phyloP scores from a whole-genome alignment of 2,797 vertebrate genomes.

The Clamator glandarius region DNA sequence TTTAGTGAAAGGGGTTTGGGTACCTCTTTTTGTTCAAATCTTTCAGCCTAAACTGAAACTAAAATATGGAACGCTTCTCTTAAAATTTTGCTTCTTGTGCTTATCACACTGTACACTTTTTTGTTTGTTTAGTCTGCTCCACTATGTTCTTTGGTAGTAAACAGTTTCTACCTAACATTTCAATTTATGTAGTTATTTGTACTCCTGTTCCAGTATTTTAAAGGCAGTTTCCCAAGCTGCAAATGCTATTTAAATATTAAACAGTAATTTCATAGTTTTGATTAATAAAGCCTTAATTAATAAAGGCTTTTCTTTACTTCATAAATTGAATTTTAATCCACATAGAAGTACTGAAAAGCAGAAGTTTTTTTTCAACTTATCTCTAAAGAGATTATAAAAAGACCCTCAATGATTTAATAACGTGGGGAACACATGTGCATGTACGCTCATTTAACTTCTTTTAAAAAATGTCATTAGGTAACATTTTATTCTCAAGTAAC shows the following conservation, averaged over 20 bases:
- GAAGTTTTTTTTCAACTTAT: not conserved
- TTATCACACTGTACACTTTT: accelerated
- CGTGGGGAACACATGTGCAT: not conserved
- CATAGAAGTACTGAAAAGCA: not conserved
- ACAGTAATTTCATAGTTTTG: not conserved
- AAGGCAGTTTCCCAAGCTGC: not conserved
- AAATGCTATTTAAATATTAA: not conserved
- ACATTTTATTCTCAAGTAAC: not conserved
- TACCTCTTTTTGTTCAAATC: not conserved
- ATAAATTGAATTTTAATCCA: not conserved
- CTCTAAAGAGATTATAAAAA: not conserved
- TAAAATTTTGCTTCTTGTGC: not conserved
- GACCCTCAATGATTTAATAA: not conserved
- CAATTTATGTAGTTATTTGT: not conserved
- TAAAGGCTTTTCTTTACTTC: not conserved
- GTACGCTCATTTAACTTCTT: not conserved
- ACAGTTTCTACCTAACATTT: not conserved
- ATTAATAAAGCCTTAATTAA: not conserved
- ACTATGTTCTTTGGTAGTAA: not conserved
- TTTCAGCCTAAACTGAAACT: not conserved
- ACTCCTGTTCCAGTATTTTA: not conserved
- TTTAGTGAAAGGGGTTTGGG: not conserved
- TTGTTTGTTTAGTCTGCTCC: not conserved
- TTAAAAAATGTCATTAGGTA: not conserved
- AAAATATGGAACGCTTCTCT: not conserved